These are phyloP conservation scores for Orius insidiosus DNA, from an alignment of 1,140 invertebrate genomes.

Conservation along the genomic window DNA sequence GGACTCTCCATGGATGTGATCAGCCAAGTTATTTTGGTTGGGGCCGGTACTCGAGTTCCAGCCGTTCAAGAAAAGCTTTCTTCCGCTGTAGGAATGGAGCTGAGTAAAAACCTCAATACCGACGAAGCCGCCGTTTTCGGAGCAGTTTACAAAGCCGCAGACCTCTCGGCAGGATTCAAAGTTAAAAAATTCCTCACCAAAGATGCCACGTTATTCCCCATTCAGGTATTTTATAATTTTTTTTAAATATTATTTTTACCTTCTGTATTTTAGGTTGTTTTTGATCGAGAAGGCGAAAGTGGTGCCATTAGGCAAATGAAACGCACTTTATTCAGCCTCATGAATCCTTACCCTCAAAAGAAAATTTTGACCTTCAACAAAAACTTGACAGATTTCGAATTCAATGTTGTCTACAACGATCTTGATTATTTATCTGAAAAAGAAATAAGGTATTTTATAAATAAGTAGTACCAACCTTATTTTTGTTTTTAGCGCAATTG, in stretches of 20 bases:
- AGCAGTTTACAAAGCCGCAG: conserved; percentile 94
- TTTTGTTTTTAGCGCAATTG: no score
- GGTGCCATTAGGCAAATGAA: conserved; percentile 50
- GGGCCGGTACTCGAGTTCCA: conserved; percentile 84
- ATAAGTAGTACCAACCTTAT: no score
- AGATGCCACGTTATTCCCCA: conserved; percentile 85
- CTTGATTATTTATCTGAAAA: conserved; percentile 53
- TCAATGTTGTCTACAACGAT: conserved; percentile 81
- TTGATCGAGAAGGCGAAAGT: conserved; percentile 66
- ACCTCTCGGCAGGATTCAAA: conserved; percentile 87
- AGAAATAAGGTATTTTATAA: no score
- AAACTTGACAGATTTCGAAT: conserved; percentile 77
- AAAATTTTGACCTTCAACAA: conserved; percentile 99
- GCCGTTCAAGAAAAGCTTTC: conserved; percentile 75
- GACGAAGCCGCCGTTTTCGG: conserved; percentile 95
- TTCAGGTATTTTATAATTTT: no score
- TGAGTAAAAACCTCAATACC: conserved; percentile 91
- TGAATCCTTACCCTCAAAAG: conserved; percentile 92
- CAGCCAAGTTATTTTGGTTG: conserved; percentile 79
- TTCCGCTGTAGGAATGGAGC: conserved; percentile 55
- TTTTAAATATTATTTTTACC: no score
- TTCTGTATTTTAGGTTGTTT: no score
- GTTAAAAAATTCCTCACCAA: conserved; percentile 91
- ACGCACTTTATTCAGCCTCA: conserved; percentile 71
- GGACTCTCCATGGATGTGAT: conserved; percentile 51